Base-by-base conservation (phyloP, 2,113 vertebrate genomes). In the Plecotus auritus region DNA sequence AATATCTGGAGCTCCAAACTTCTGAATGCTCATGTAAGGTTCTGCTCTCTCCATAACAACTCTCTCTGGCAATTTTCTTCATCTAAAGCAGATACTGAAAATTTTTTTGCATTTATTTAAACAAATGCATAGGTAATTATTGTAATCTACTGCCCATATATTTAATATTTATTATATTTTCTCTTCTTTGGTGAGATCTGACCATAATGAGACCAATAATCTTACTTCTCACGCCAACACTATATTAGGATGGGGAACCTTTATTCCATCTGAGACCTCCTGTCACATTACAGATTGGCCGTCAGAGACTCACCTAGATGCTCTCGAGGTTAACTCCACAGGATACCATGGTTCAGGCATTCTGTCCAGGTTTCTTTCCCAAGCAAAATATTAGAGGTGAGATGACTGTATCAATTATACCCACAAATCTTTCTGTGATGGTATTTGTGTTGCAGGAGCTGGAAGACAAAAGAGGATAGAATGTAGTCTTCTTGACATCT, bases 231-330 rank as follows among this genome's bases (percentile, higher is more conserved):
- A 40, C 2, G 0, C 12, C 40, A 54, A 6, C 2, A 17, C 40
- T 67, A 1, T 4, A 3, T 88, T 35, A 94, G 49, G 17, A 4
- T 30, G 70, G 13, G 35, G 17, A 84, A 40, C 6, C 4, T 9
- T 84, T 23, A 32, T 3, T 47, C 0, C 5, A n/a, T 51, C 22
- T 85, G 56, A 74, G 14, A 51, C 98, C 99, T 99, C 98, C 98
- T 98, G 98, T 98, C 99, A 98, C 99, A 99, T 98, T 99, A 98
- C 99, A 99, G 98, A 97, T 99, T 99, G 90, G 98, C 99, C 99
- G 99, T 99, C 98, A 99, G 98, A 14, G 98, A 98, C 98, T 99
- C 99, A 98, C 98, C 99, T 98, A 99, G 98, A 98, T 98, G 98
- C 96, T 99, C 99, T 89, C 98, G 98, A 73, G 98, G 98, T 98